Conservation (phyloP, 1,140 invertebrate genomes). For the Caerostris darwini region DNA sequence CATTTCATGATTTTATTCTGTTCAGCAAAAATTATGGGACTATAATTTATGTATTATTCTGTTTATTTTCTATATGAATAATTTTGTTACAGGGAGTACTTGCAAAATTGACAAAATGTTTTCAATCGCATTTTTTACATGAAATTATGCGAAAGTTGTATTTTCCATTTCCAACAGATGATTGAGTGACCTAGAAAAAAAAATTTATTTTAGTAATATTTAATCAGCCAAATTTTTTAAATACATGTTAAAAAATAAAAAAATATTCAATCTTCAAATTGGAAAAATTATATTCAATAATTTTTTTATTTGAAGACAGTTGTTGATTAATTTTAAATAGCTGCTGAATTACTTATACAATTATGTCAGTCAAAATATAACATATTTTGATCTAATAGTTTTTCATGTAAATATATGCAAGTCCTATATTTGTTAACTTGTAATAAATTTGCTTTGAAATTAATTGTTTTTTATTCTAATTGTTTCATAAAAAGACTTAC, state of each 20-base stretch:
- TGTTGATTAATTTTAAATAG: too few species aligned
- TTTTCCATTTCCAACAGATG: slow-evolving; percentile 47
- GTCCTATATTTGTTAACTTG: not conserved
- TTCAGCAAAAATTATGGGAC: not conserved
- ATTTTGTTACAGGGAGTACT: too few species aligned
- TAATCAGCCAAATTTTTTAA: not conserved
- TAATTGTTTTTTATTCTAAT: not conserved
- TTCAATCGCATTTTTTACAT: slow-evolving; percentile 40
- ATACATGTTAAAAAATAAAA: not conserved
- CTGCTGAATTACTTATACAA: not conserved
- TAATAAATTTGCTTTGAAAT: not conserved
- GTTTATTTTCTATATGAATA: not conserved
- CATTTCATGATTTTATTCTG: not conserved
- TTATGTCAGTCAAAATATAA: not conserved
- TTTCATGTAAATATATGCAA: not conserved
- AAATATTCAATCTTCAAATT: not conserved
- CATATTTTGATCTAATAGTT: not conserved
- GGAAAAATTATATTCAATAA: not conserved
- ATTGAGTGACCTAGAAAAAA: slow-evolving; percentile 25
- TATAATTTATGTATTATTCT: not conserved
- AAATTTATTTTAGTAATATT: not conserved
- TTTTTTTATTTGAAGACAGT: not conserved
- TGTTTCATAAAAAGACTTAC: not conserved
- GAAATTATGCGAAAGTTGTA: slow-evolving; percentile 33
- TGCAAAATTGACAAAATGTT: too few species aligned